Percentiles rank a stretch among this genome's conserved stretches.
phyloP scores from a whole-genome alignment of 1,140 invertebrate species.

The Diachasmimorpha longicaudata region DNA sequence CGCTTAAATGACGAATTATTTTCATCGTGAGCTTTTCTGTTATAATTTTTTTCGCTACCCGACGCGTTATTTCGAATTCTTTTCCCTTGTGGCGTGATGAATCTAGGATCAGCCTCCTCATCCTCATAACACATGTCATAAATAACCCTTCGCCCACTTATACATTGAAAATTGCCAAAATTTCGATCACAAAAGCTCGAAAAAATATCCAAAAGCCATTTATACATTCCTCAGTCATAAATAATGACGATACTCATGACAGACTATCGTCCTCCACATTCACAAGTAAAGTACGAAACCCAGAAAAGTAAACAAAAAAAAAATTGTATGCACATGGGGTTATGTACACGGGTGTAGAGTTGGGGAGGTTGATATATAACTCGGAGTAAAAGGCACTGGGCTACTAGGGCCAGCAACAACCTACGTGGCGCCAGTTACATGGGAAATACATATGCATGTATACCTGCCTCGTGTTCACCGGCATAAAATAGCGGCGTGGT shows the following conservation, averaged over 20 bases:
- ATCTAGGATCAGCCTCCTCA: not conserved
- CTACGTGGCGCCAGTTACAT: conserved; percentile 8
- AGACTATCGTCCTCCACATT: too few species aligned
- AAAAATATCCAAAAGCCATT: not conserved
- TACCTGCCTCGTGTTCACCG: not conserved
- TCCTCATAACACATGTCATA: too few species aligned
- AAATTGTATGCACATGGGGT: not conserved
- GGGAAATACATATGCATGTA: conserved; percentile 5
- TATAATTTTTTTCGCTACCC: too few species aligned
- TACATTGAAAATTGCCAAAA: not conserved
- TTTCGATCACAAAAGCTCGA: not conserved
- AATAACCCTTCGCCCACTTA: too few species aligned
- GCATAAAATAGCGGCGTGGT: conserved; percentile 29
- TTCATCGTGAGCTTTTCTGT: too few species aligned
- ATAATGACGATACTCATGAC: not conserved
- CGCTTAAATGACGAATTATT: too few species aligned
- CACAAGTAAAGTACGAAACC: not conserved
- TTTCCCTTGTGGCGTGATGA: too few species aligned
- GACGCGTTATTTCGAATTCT: too few species aligned
- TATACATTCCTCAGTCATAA: not conserved
- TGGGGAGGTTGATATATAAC: not conserved
- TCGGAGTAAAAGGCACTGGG: conserved; percentile 49
- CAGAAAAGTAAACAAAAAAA: not conserved
- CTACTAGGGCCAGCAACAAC: conserved; percentile 47
- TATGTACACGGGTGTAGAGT: not conserved